Conservation (phyloP, 2,113 vertebrate genomes). For the Steatornis caripensis region DNA sequence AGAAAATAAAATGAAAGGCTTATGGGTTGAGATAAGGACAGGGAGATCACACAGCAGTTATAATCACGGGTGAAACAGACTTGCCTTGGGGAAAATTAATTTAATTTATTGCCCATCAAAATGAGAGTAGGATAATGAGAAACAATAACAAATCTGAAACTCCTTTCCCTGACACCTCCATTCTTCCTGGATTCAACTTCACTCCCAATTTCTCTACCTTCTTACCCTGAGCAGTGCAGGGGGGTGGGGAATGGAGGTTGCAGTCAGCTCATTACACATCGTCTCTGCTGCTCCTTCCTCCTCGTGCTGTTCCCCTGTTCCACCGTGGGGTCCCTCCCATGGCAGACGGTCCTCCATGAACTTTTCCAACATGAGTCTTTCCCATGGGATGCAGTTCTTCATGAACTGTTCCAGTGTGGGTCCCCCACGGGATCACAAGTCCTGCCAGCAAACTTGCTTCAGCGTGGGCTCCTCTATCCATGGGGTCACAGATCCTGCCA, state of each 20-base stretch:
- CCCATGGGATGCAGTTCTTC: background rate
- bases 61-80: background rate
- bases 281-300: background rate
- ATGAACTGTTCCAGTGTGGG: no score
- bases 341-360: background rate
- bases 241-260: background rate
- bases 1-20: background rate
- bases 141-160: background rate
- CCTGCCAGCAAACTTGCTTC: background rate
- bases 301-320: background rate
- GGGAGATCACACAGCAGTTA: background rate
- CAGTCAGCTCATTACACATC: accelerated
- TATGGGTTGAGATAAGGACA: background rate
- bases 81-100: background rate
- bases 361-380: background rate
- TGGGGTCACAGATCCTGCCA: no score
- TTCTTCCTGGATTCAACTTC: background rate
- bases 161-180: accelerated
- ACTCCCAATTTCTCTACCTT: accelerated
- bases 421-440: background rate
- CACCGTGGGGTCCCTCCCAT: background rate
- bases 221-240: accelerated
- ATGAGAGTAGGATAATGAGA: background rate
- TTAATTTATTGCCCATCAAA: background rate
- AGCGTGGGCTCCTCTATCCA: accelerated